Evolutionary conservation across 2,113 vertebrate species (phyloP), one percentile per base, ranked within the genome.

Genomic region (Gambusia holbrooki): DNA sequence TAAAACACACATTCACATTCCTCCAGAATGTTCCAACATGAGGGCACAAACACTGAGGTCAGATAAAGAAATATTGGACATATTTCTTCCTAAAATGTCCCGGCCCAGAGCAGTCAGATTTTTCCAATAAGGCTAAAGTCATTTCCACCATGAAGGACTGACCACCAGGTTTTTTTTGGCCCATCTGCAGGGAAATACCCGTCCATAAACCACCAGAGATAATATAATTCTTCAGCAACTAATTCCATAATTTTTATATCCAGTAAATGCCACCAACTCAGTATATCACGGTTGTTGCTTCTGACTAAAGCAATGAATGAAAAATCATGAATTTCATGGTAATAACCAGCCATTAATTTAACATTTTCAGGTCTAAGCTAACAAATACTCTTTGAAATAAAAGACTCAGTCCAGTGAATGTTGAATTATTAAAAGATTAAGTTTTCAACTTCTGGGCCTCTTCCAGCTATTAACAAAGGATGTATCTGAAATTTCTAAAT

Each of bases 11-110:
- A 70, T 25, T 64, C 35, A 15, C 79, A 84, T 86, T 85, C 77
- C 69, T 80, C 37, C 58, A 66, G 7, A 82, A 72, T 69, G 65
- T 86, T 73, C 48, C 32, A 72, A 80, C 13, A 69, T 66, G 27
- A 70, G 79, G 71, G 71, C 61, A 67, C 37, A 74, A 48, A 60
- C 66, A 84, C 73, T 69, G 69, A 62, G 14, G n/a, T 42, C 5
- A 60, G 27, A 48, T 71, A 66, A 82, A 73, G 64, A 77, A 76
- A 77, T 17, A 63, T 11, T 61, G 8, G 68, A 65, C 72, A 86
- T 90, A 88, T 90, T 92, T 92, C 89, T 91, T 62, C 88, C 89
- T 87, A 86, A 93, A 92, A 92, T 92, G 91, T 91, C 79, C 81
- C 72, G 29, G 48, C 58, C 58, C 27, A 74, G 30, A 74, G 28